A percentile compares a stretch with the other conserved stretches of the same genome.
These are phyloP conservation scores for Cataglyphis cursor DNA, from an alignment of 2,888 invertebrate species.

Conservation along the genomic window DNA sequence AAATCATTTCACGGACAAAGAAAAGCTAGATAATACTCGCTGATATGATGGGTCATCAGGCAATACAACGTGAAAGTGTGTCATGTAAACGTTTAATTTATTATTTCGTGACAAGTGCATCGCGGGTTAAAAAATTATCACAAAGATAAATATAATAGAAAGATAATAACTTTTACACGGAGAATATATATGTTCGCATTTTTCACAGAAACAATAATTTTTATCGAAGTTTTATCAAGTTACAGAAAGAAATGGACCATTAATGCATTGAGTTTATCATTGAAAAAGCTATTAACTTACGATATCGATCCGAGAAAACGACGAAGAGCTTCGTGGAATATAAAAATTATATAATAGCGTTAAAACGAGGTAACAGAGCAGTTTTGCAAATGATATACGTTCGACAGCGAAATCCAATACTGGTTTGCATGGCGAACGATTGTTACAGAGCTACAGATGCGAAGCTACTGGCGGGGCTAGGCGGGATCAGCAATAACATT, in stretches of 20 bases:
- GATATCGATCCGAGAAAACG: neutral
- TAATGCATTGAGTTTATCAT: neutral
- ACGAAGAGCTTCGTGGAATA: neutral
- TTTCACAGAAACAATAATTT: constrained; percentile 8
- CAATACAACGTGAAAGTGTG: neutral
- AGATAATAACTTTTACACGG: neutral
- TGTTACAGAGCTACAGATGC: neutral
- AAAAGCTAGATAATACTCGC: neutral
- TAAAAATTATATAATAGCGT: neutral
- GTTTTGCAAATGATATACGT: neutral
- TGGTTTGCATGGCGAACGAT: constrained; percentile 18
- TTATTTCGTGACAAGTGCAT: neutral
- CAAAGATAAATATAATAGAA: neutral
- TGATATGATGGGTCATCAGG: neutral
- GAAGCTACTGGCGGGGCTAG: neutral
- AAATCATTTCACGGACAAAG: constrained; percentile 47
- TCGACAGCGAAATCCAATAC: constrained; percentile 27
- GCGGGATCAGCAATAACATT: neutral
- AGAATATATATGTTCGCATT: neutral
- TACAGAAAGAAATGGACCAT: neutral
- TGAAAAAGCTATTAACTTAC: neutral
- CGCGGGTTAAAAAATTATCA: neutral
- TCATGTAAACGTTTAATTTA: neutral
- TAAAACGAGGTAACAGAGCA: neutral
- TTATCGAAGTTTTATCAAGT: neutral